phyloP scores from a whole-genome alignment of 2,797 vertebrate species.

The Margarornis squamiger region DNA sequence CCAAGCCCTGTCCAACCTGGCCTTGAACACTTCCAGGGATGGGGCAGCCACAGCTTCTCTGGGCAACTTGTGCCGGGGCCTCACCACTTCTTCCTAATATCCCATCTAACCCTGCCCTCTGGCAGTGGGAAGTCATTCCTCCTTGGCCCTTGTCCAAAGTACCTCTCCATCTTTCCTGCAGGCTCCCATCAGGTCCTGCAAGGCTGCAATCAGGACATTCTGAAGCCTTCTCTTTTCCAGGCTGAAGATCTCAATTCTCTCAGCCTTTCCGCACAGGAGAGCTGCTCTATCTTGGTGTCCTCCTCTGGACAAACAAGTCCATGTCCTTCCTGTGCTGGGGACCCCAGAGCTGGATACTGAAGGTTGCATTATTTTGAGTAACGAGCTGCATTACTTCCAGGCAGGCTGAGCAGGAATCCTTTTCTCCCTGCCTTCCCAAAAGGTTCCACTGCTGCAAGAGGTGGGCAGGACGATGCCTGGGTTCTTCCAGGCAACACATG shows the following conservation, averaged over 20 bases:
- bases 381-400: background rate
- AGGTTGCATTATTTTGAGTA: background rate
- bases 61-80: background rate
- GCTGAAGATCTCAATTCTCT: background rate
- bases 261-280: background rate
- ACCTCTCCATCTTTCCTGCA: background rate
- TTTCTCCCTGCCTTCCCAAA: background rate
- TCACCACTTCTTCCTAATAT: background rate
- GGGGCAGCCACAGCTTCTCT: no score
- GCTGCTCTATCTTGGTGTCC: background rate
- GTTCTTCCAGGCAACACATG: background rate
- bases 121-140: background rate
- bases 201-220: accelerated
- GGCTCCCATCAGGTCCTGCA: background rate
- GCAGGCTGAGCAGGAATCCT: background rate
- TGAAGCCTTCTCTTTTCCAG: background rate
- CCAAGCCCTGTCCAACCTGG: background rate
- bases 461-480: accelerated
- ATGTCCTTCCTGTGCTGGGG: background rate
- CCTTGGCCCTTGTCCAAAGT: background rate
- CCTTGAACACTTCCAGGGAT: background rate
- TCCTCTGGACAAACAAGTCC: background rate
- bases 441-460: background rate
- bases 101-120: background rate
- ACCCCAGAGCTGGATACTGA: background rate